Percentiles rank a stretch among this genome's conserved stretches.
Evolutionary conservation across 2,888 invertebrate species (phyloP).

Genomic region (Tholera decimalis): DNA sequence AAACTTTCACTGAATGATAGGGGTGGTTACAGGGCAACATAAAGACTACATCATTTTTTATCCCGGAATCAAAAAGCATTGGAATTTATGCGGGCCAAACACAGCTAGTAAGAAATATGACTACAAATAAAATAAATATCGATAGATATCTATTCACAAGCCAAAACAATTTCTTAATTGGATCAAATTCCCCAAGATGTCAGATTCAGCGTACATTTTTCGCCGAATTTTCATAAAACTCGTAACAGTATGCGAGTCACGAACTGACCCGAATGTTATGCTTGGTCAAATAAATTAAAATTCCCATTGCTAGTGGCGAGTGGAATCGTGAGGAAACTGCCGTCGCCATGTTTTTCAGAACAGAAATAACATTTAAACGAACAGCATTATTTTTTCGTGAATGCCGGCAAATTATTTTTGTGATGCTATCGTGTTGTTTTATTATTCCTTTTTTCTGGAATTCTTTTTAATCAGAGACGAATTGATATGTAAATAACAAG

Average conservation of each 20-base stretch:
- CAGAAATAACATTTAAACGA: constrained; percentile 59
- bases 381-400: constrained; percentile 51
- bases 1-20: too few species aligned
- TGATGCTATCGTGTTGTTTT: background rate
- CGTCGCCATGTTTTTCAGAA: constrained; percentile 61
- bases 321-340: constrained; percentile 74
- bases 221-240: constrained; percentile 71
- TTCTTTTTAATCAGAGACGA: background rate
- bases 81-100: too few species aligned
- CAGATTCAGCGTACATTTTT: constrained; percentile 68
- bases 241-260: constrained; percentile 73
- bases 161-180: constrained; percentile 31
- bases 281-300: constrained; percentile 80
- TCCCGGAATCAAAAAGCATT: too few species aligned
- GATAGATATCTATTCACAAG: too few species aligned
- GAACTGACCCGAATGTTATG: constrained; percentile 67
- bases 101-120: too few species aligned
- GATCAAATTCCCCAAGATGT: constrained; percentile 66
- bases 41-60: too few species aligned
- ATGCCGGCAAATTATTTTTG: constrained; percentile 46
- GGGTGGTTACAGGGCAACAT: too few species aligned
- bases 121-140: too few species aligned
- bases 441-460: background rate
- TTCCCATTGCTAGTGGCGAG: constrained; percentile 75
- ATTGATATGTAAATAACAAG: background rate